Evolutionary conservation across 2,113 vertebrate species (phyloP).

Genomic region (Cranoglanis bouderius): DNA sequence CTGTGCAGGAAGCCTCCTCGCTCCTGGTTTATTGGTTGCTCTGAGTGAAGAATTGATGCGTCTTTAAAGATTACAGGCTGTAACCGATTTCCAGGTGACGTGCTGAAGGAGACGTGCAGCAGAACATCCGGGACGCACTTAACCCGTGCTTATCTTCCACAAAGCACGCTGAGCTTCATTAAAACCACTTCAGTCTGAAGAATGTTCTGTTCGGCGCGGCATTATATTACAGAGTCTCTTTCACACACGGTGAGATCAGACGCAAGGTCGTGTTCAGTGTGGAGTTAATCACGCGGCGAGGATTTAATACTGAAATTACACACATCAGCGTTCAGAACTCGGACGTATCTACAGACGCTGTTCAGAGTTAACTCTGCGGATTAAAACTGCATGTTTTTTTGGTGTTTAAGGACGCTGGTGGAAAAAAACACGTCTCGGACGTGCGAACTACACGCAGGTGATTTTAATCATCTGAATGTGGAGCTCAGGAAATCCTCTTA

Average conservation of each 20-base stretch:
- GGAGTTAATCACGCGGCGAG: not conserved
- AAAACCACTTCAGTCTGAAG: not conserved
- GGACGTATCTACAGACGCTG: too few species aligned
- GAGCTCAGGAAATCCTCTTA: too few species aligned
- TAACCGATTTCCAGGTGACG: not conserved
- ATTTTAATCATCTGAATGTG: too few species aligned
- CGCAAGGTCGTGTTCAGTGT: too few species aligned
- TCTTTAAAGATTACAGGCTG: not conserved
- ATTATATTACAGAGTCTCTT: not conserved
- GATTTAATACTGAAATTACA: too few species aligned
- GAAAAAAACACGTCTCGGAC: too few species aligned
- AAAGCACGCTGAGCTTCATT: not conserved
- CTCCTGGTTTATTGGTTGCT: not conserved
- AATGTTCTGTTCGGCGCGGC: not conserved
- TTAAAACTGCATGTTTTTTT: too few species aligned
- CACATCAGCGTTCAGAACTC: too few species aligned
- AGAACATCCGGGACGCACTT: not conserved
- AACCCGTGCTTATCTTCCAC: not conserved
- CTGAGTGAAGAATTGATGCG: not conserved
- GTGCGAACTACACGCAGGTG: too few species aligned
- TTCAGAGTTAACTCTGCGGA: too few species aligned
- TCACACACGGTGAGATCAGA: not conserved
- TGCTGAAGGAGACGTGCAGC: not conserved
- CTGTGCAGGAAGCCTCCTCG: not conserved
- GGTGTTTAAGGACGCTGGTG: too few species aligned